These are phyloP conservation scores for Corythoichthys intestinalis DNA, from an alignment of 2,113 vertebrate species.

Conservation along the genomic window DNA sequence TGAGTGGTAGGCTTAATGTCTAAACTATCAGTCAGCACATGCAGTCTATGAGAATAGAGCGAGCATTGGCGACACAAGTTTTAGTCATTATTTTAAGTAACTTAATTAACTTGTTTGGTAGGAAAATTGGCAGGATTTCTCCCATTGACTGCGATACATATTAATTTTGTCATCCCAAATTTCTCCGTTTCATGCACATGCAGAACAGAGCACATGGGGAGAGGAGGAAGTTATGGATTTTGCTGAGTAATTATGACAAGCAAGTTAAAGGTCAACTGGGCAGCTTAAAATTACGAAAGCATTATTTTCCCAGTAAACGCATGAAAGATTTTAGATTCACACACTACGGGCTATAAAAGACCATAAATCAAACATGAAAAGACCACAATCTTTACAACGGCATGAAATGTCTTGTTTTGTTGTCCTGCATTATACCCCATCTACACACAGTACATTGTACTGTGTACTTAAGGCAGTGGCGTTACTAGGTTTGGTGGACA, in stretches of 20 bases:
- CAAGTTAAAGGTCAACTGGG: background rate
- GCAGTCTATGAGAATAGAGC: conserved; percentile 11
- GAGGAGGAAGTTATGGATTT: background rate
- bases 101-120: background rate
- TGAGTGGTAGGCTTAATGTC: background rate
- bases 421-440: background rate
- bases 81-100: conserved; percentile 22
- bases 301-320: background rate
- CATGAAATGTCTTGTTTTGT: background rate
- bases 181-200: background rate
- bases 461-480: background rate
- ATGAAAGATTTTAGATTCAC: background rate
- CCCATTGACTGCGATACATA: background rate
- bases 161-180: background rate
- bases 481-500: too few species aligned
- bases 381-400: background rate
- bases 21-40: conserved; percentile 36
- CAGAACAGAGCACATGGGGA: background rate
- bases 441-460: background rate
- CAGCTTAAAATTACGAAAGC: background rate
- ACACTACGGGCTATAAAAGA: background rate
- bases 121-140: background rate
- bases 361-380: too few species aligned
- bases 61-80: conserved; percentile 20
- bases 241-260: conserved; percentile 8